A percentile compares a stretch with the other conserved stretches of the same genome.
Evolutionary conservation across 1,140 invertebrate species (phyloP).

Genomic region (Penaeus chinensis): DNA sequence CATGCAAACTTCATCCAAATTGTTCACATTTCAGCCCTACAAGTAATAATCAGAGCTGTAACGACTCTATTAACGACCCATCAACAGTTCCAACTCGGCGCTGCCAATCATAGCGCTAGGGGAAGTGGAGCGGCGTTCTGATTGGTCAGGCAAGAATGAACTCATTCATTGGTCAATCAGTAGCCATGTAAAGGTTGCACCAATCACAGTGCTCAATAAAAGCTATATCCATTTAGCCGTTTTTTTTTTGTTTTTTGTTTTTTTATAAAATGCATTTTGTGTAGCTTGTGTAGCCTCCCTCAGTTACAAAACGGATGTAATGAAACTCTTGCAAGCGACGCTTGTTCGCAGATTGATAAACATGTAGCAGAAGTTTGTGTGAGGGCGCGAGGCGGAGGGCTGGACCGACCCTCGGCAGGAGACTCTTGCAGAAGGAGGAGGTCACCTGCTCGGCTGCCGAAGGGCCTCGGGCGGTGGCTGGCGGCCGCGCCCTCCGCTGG

Average conservation of each 20-base stretch:
- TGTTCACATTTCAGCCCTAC: conserved; percentile 60
- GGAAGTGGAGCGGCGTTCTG: conserved; percentile 45
- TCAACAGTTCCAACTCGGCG: conserved; percentile 52
- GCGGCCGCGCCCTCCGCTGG: too few relatives aligned
- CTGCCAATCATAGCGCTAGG: conserved; percentile 50
- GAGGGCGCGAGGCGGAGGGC: neutral
- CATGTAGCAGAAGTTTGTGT: conserved; percentile 38
- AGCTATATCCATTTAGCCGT: conserved; percentile 53
- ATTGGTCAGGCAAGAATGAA: conserved; percentile 55
- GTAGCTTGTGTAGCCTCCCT: conserved; percentile 30
- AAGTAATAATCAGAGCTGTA: conserved; percentile 61
- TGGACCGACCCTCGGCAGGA: too few relatives aligned
- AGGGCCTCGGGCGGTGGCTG: too few relatives aligned
- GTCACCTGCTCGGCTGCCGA: too few relatives aligned
- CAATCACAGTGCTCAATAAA: conserved; percentile 55
- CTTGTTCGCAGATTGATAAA: conserved; percentile 47
- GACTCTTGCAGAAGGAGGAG: too few relatives aligned
- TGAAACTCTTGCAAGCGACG: neutral
- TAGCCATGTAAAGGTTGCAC: conserved; percentile 58
- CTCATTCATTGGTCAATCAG: conserved; percentile 56
- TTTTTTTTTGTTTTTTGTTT: conserved; percentile 19
- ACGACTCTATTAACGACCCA: conserved; percentile 58
- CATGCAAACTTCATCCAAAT: conserved; percentile 61
- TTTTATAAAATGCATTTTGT: conserved; percentile 53
- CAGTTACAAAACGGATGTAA: conserved; percentile 22